Conservation (phyloP, 2,888 invertebrate species). For the Pristionchus exspectatus region DNA sequence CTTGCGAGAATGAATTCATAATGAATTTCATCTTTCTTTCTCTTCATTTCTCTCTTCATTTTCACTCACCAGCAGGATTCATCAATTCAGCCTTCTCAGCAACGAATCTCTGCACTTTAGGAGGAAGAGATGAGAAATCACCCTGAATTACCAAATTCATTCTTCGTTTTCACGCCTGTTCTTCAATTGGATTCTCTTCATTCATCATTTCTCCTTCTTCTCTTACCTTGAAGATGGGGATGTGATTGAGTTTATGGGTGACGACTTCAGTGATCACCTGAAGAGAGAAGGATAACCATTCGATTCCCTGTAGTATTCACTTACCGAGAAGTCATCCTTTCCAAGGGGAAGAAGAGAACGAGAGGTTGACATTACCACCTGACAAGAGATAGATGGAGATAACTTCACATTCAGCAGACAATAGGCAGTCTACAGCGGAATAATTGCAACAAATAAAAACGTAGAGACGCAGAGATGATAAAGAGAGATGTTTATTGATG, state of each 20-base stretch:
- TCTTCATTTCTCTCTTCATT: background rate
- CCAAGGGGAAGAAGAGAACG: slow-evolving; percentile 62
- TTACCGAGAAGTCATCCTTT: slow-evolving; percentile 61
- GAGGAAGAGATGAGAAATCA: slow-evolving; percentile 79
- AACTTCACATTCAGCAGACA: background rate
- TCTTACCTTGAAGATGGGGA: slow-evolving; percentile 79
- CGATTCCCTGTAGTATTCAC: background rate
- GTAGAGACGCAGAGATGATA: background rate
- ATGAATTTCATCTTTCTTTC: no score
- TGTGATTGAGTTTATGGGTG: slow-evolving; percentile 78
- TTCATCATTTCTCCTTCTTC: background rate
- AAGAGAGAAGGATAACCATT: background rate
- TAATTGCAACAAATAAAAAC: background rate
- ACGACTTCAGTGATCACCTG: slow-evolving; percentile 79
- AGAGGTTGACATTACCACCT: slow-evolving; percentile 50
- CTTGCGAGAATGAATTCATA: no score
- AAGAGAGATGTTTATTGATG: background rate
- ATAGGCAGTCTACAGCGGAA: background rate
- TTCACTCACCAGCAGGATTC: slow-evolving; percentile 68
- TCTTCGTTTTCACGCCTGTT: background rate
- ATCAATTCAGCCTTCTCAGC: slow-evolving; percentile 78
- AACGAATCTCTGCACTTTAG: slow-evolving; percentile 79
- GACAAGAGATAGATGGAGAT: background rate
- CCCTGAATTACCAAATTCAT: slow-evolving; percentile 67
- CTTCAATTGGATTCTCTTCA: background rate